Percentiles rank a stretch among this genome's conserved stretches.
Evolutionary conservation across 1,140 invertebrate genomes (phyloP).

Genomic region (Eubasilissa regina): DNA sequence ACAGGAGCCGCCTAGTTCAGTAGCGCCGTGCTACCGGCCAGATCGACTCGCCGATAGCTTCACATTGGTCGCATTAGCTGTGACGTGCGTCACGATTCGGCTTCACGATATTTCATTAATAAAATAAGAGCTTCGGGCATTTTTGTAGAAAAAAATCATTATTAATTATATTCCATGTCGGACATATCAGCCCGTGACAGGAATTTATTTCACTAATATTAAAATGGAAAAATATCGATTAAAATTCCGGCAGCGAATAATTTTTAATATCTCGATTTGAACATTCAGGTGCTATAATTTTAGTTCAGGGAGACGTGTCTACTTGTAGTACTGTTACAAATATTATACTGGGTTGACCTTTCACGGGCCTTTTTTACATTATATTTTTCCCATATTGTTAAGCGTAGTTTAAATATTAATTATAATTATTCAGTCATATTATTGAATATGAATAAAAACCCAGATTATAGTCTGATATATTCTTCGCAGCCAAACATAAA

Average conservation of each 20-base stretch:
- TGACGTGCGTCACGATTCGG: slow-evolving; percentile 20
- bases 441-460: too few species aligned
- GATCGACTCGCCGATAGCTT: slow-evolving; percentile 16
- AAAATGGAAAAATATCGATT: slow-evolving; percentile 39
- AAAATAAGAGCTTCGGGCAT: slow-evolving; percentile 15
- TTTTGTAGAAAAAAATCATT: slow-evolving; percentile 2
- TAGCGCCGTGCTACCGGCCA: not conserved
- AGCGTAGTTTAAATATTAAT: too few species aligned
- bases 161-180: slow-evolving; percentile 32
- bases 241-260: slow-evolving; percentile 22
- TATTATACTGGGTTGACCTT: too few species aligned
- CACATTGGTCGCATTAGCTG: slow-evolving; percentile 28
- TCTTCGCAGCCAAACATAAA: too few species aligned
- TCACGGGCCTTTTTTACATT: too few species aligned
- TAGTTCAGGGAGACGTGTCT: too few species aligned
- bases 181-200: slow-evolving; percentile 29
- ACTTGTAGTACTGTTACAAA: too few species aligned
- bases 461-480: too few species aligned
- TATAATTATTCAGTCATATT: too few species aligned
- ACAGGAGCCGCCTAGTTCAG: too few species aligned
- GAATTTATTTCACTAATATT: slow-evolving; percentile 32
- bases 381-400: too few species aligned
- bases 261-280: not conserved
- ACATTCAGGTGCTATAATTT: too few species aligned
- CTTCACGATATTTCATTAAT: slow-evolving; percentile 30